Base-by-base conservation (phyloP, 2,113 vertebrate genomes). In the Cephalopholis sonnerati region DNA sequence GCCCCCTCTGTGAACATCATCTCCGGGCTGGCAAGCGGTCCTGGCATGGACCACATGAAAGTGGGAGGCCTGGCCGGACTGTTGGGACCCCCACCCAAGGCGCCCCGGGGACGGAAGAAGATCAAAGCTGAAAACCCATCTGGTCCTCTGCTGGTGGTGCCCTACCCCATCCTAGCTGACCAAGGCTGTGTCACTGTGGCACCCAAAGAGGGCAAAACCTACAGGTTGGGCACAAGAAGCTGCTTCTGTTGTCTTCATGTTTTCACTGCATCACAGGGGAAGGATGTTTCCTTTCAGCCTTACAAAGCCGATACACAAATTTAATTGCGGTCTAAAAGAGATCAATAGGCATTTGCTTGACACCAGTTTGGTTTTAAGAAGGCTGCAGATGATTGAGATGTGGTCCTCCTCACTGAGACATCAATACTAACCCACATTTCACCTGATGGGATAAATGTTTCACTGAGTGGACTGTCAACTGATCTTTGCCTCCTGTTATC, bases 201-300 rank as follows among this genome's bases (percentile, higher is more conserved):
- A 20, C 97, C 97, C 88, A 99, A 99, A 96, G 98, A 99, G 88
- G 98, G 98, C 41, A 99, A 99, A 96, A 99, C 97, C 0, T 99
- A 99, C 97, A 99, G 98, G 98, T 99, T 79, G 58, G 92, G 67
- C 69, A 46, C 69, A 6, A 6, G 59, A 80, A 67, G 16, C 57
- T 0, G 24, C 54, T 68, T 0, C 36, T 50, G 0, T 10, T 73
- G n/a, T 50, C 64, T 63, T 61, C 7, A 15, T 22, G 48, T 13
- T 44, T 48, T 73, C n/a, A 55, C 4, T 53, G 69, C 44, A 27
- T 17, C 58, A 25, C 12, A 50, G 62, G n/a, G 9, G 22, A 64
- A 64, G 6, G 22, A 27, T 7, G 16, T 55, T 62, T 20, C 13
- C 58, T 64, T 29, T 71, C 11, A 27, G 3, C 46, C 48, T 50